phyloP scores from a whole-genome alignment of 2,113 vertebrate species.

The Pseudonaja textilis region DNA sequence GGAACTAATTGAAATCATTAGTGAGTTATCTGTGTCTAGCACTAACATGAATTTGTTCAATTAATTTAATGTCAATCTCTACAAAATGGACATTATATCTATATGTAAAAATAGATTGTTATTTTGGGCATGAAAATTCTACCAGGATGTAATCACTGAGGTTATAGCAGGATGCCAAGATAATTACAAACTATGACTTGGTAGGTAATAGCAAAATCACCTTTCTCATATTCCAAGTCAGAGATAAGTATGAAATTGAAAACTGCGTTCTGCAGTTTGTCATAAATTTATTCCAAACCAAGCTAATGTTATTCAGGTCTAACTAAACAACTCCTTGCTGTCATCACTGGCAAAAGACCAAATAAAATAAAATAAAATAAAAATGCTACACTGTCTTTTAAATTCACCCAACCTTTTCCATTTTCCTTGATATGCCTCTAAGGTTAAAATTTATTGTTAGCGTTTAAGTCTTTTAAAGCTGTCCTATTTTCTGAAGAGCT shows the following conservation, averaged over 20 bases:
- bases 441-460: background rate
- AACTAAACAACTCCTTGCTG: background rate
- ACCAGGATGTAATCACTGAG: background rate
- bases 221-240: background rate
- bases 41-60: background rate
- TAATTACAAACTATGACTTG: background rate
- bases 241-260: background rate
- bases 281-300: background rate
- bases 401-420: background rate
- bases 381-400: background rate
- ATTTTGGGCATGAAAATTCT: background rate
- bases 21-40: background rate
- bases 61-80: background rate
- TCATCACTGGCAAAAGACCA: background rate
- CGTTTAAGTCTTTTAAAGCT: background rate
- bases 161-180: background rate
- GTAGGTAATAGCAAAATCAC: background rate
- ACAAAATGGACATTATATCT: background rate
- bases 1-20: background rate
- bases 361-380: background rate
- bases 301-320: background rate
- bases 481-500: background rate
- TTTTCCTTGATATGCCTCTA: background rate
- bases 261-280: background rate
- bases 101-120: background rate